phyloP scores from a whole-genome alignment of 2,113 vertebrate genomes.

The Pygoscelis adeliae region DNA sequence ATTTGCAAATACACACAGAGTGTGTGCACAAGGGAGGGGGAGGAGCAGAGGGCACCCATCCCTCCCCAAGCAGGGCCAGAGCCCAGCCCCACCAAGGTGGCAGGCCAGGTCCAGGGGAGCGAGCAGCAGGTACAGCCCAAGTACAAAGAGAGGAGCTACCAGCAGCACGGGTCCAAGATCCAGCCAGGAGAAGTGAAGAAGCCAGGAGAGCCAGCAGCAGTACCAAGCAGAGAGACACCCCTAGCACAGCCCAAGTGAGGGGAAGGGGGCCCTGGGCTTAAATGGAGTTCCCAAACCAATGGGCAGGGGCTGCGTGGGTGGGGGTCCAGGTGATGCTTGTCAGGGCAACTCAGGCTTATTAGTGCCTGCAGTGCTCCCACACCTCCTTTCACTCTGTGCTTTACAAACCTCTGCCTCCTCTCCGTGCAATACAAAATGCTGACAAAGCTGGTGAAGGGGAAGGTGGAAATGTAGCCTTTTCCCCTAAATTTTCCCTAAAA shows the following conservation, averaged over 20 bases:
- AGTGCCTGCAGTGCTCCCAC: background rate
- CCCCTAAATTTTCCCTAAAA: background rate
- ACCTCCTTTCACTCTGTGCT: fast-evolving
- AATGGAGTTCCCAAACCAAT: background rate
- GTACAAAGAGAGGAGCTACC: background rate
- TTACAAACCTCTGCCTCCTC: background rate
- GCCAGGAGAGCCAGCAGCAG: background rate
- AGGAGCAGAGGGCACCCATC: background rate
- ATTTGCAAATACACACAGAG: background rate
- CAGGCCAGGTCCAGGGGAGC: too few species aligned
- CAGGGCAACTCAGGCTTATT: background rate
- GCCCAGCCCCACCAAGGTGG: too few species aligned
- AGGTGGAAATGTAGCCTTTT: background rate
- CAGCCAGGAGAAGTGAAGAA: fast-evolving
- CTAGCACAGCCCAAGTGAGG: background rate
- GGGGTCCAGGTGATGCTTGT: background rate
- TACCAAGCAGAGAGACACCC: fast-evolving
- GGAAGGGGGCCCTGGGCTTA: fast-evolving
- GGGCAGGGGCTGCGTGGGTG: background rate
- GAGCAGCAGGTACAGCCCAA: background rate
- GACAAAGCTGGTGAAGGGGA: background rate
- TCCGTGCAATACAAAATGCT: fast-evolving
- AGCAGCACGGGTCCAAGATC: fast-evolving
- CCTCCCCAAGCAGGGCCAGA: background rate
- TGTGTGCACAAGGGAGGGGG: fast-evolving